Base-by-base conservation (phyloP, 2,888 invertebrate genomes). In the Watsonalla cultraria region DNA sequence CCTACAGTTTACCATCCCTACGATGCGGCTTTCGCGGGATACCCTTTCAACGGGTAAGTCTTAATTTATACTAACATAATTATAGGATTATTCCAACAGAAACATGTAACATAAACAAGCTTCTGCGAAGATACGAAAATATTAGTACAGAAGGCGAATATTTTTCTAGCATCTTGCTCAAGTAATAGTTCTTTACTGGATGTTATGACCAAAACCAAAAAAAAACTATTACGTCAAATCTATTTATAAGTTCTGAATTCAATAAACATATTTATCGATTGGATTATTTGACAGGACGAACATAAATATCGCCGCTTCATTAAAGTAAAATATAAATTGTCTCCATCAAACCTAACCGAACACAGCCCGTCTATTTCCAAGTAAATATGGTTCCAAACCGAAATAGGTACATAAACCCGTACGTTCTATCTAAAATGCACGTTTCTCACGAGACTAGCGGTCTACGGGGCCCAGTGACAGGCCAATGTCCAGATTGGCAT, bases 31-130 rank as follows among this genome's bases (percentile, higher is more conserved):
- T 96, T 98, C 82, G 96, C 96, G 59, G 96, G 96, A 71, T 98
- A 98, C 92, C 97, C 97, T 64, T 98, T 98, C 91, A 97, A 97
- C 90, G 97, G 97, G 97, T 97, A 91, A 97, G 97, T 84, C 37
- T 1, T 49, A 9, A 11, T 15, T 37, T 13, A 13, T 48, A 15
- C 7, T 47, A 6, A 34, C 14, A n/a, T n/a, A 8, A 11, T 9
- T 13, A 4, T 7, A 11, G 7, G 15, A 6, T 8, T 45, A 33
- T 24, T 24, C 24, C 24, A 24, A 4, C 24, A 24, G 24, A 24
- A 24, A 24, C 24, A 24, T 24, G 1, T 24, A 37, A 8, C 5
- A 37, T 37, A 37, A 37, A 37, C 5, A 37, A 37, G 37, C 37
- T 9, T 37, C 9, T 37, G 37, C 37, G 37, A 37, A 37, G 2